Evolutionary conservation across 2,113 vertebrate genomes (phyloP), one percentile per base, ranked within the genome.

Genomic region (Myrmecophaga tridactyla): DNA sequence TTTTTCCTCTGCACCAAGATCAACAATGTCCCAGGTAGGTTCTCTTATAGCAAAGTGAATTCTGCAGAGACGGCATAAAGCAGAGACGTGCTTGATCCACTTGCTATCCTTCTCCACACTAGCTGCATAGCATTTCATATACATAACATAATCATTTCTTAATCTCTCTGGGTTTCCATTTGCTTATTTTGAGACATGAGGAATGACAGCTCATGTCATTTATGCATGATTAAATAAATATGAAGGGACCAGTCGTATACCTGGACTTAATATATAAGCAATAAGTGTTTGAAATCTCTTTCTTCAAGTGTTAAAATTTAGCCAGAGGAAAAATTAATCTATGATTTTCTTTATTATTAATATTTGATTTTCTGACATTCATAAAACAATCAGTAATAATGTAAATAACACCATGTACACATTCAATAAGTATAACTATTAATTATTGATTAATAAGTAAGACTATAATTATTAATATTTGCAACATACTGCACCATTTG

Each of bases 271-370:
- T 70, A 2, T 62, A 23, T 46, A 58, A 86, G 9, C 12, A 63
- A 88, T 56, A 46, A 67, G 53, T n/a, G 4, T 0, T 82, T 6
- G 25, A 69, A 65, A 86, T 89, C 7, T 67, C 43, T 60, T 7
- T 69, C 81, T 13, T 43, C 73, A 83, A 91, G 69, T 48, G 75
- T 75, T 94, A 36, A 96, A 56, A 58, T 82, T 63, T 76, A 81
- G 7, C 21, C 63, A 17, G 18, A 83, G 53, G 13, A 27, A 84
- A 92, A 89, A 25, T 82, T 67, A 76, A 10, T 85, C 11, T 25
- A 48, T 21, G 8, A 51, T 80, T 80, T 75, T 25, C 6, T 82
- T 86, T 34, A 39, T 18, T 12, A 41, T 39, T 62, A 69, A 75
- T 39, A 4, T 10, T 36, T 81, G 34, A 51, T 12, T 70, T 84